Base-by-base conservation (phyloP, 1,140 invertebrate species). In the Plectrocnemia conspersa region DNA sequence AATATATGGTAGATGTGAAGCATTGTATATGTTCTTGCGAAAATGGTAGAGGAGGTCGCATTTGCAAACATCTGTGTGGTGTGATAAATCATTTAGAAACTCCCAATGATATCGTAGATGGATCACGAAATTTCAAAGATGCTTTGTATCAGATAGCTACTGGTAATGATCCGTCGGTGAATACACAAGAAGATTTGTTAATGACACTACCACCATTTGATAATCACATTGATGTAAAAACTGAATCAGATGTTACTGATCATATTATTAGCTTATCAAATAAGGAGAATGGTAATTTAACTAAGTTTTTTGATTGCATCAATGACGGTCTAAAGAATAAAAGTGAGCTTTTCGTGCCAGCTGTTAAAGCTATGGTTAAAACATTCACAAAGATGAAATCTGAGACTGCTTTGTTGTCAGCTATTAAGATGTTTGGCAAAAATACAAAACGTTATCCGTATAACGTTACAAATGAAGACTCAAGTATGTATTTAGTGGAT, bases 61-160 rank as follows among this genome's bases (percentile, higher is more conserved):
- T 59, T n/a, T 59, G 57, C 25, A 59, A 59, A 52, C 57, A 59
- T 52, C 33, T 59, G 35, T 59, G 57, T 36, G 57, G 57, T 16
- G 52, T 55, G 11, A 55, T 59, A n/a, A 59, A 38, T 46, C 52
- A 55, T 32, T 52, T 59, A 23, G 52, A 59, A 47, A 54, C 45
- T 46, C 41, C 52, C 9, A 42, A 54, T 15, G 18, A 40, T 3
- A 36, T 29, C 32, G 10, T 46, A 16, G 29, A 59, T 16, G 47
- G 36, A 2, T 41, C 57, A 1, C 57, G 52, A 52, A 27, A 54
- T 32, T 59, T 59, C 47, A 59, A 59, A 55, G 52, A 50, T 11
- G 52, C 55, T 46, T 22, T 59, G 7, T 52, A 55, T 27, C 49
- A 40, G 44, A 59, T 59, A 25, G 57, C 57, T 10, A 50, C 52